Conservation (phyloP, 1,140 invertebrate species). For the Muscidifurax raptorellus region DNA sequence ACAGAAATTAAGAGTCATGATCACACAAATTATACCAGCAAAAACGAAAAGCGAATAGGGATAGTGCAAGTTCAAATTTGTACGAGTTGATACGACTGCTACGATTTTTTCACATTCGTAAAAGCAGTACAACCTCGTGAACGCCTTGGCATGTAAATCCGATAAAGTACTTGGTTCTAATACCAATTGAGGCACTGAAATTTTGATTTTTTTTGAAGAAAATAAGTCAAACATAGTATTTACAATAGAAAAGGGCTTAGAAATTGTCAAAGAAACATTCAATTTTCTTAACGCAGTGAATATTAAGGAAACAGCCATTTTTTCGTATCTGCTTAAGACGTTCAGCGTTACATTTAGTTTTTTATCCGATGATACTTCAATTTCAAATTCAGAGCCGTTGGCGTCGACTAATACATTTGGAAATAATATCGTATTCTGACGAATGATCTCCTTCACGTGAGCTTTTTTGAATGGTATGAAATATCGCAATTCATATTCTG, state of each 20-base stretch:
- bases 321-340: not conserved
- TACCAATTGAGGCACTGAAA: too few species aligned
- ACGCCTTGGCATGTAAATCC: too few species aligned
- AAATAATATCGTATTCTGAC: not conserved
- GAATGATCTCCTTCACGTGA: not conserved
- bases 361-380: too few species aligned
- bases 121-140: not conserved
- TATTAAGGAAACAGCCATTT: not conserved
- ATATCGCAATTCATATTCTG: not conserved
- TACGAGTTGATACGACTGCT: not conserved
- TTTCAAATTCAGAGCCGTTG: not conserved
- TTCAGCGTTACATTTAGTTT: not conserved
- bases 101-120: not conserved
- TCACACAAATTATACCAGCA: not conserved
- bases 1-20: not conserved
- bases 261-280: not conserved
- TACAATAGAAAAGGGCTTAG: too few species aligned
- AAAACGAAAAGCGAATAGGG: not conserved
- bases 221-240: too few species aligned
- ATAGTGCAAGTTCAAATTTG: not conserved
- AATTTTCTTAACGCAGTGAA: not conserved
- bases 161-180: too few species aligned
- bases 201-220: too few species aligned
- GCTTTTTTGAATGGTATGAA: not conserved
- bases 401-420: not conserved